Base-by-base conservation (phyloP, 2,888 invertebrate genomes). In the Drosophila anomalata region DNA sequence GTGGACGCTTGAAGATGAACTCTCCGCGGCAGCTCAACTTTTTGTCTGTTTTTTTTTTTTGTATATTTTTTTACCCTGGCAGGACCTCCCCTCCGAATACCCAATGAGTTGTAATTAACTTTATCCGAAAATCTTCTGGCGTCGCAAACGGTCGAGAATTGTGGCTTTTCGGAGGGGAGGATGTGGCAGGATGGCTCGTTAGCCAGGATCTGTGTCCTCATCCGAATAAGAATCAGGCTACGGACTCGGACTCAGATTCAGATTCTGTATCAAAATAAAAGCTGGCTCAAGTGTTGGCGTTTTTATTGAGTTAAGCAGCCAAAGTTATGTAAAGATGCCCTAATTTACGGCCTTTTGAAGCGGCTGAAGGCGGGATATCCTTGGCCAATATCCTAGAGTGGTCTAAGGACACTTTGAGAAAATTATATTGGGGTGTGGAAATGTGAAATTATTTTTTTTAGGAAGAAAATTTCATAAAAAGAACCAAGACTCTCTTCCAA, bases 21-120 rank as follows among this genome's bases (percentile, higher is more conserved):
- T 50, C 47, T 36, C 58, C 60, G 54, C 53, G 67, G 44, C 26
- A 41, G 42, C 52, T 55, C 36, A 59, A 68, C 68, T 73, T 69
- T 72, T 20, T 8, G n/a, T 41, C 20, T 6, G 20, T 33, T 33
- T 33, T 8, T 42, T 17, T n/a, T 7, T 17, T 29, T n/a, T 20
- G n/a, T 22, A 14, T 36, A 2, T n/a, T 6, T 36, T 36, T 36
- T 14, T 36, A 36, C 14, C 36, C 36, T 2, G n/a, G 14, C 14
- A 17, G 11, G 26, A 22, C 22, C 26, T 4, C 24, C 22, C 57
- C 12, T 33, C 36, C 57, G 73, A 75, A 81, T 83, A 79, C 55
- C 84, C 89, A 86, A 90, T 89, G 89, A 89, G 89, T 77, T 79
- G 86, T 89, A 89, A 89, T 89, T 89, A 89, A 89, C 86, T 90